Base-by-base conservation (phyloP, 2,113 vertebrate genomes). In the Eubucco bourcierii region DNA sequence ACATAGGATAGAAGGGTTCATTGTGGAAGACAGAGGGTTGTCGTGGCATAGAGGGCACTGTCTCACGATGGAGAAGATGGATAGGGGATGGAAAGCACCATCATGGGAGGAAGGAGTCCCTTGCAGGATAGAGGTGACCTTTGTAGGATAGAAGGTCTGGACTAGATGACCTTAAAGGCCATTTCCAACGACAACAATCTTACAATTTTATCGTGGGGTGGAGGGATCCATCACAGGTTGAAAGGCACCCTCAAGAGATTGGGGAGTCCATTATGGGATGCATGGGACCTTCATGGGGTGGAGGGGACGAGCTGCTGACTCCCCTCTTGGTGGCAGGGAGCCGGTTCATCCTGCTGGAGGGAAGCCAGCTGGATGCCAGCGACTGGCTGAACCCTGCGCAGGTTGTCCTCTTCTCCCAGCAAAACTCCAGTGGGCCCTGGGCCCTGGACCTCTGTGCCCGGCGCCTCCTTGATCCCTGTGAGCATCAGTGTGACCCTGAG, bases 311-410 rank as follows among this genome's bases (percentile, higher is more conserved):
- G 50, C 20, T 15, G 10, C 50, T 94, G 75, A 88, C 37, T 70
- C 12, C 31, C 66, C 66, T 47, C 23, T 64, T 1, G 80, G 59
- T 1, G 81, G 8, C 94, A 99, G 99, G 99, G 65, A 99, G 99
- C 76, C 98, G 99, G 90, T 99, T 99, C 95, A 99, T 99, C 94
- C 96, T 99, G 96, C 97, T 99, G 94, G 99, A 99, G 92, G 99
- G 99, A 58, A 99, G 98, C 95, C 99, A 99, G 95, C 91, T 99
- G 96, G 99, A 99, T 53, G 99, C 99, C 71, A 99, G 99, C 0
- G 99, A 99, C 95, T 99, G 99, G 99, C 97, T 99, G 94, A 99
- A 99, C 95, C 99, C 99, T 0, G 99, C 99, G 6, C 99, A 99
- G 97, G 99, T 99, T 34, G 64, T 99, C 67, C 96, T 99, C 71